Evolutionary conservation across 92 coral and sea anemone genomes (phyloP).

Genomic region (Galaxea fascicularis): DNA sequence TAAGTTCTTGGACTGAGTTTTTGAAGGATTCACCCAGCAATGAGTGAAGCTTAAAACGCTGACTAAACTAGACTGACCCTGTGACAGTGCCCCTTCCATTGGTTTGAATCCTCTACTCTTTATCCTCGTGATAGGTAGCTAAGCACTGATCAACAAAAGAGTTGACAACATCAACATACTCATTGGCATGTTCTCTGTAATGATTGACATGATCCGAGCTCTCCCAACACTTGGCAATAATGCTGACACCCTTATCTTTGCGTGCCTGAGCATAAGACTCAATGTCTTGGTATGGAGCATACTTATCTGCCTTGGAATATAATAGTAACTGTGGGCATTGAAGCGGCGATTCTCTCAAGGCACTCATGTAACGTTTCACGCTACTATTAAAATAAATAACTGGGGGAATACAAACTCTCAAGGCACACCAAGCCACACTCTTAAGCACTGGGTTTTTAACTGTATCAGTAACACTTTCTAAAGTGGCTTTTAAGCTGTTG

Average conservation of each 20-base stretch:
- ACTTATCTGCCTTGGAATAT: constrained; percentile 84
- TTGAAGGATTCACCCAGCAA: too few species aligned
- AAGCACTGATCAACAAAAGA: constrained; percentile 78
- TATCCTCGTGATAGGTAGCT: background rate
- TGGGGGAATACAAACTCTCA: constrained; percentile 70
- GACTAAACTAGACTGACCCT: too few species aligned
- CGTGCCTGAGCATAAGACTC: constrained; percentile 68
- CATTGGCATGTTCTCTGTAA: constrained; percentile 82
- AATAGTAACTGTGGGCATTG: constrained; percentile 71
- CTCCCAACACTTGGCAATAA: constrained; percentile 85
- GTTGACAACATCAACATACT: constrained; percentile 71
- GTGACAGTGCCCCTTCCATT: background rate
- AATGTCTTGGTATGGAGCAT: constrained; percentile 81
- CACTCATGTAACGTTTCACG: constrained; percentile 70
- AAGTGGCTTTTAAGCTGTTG: constrained; percentile 72
- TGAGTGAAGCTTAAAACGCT: too few species aligned
- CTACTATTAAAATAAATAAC: constrained; percentile 64
- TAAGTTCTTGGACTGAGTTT: too few species aligned
- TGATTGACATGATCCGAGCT: constrained; percentile 89
- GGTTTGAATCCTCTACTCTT: background rate
- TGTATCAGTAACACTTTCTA: constrained; percentile 78
- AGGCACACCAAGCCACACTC: constrained; percentile 65
- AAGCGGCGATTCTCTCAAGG: constrained; percentile 61
- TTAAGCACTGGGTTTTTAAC: constrained; percentile 70
- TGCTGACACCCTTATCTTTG: constrained; percentile 67